Evolutionary conservation across 2,888 invertebrate genomes (phyloP).

Genomic region (Choreutis nemorana): DNA sequence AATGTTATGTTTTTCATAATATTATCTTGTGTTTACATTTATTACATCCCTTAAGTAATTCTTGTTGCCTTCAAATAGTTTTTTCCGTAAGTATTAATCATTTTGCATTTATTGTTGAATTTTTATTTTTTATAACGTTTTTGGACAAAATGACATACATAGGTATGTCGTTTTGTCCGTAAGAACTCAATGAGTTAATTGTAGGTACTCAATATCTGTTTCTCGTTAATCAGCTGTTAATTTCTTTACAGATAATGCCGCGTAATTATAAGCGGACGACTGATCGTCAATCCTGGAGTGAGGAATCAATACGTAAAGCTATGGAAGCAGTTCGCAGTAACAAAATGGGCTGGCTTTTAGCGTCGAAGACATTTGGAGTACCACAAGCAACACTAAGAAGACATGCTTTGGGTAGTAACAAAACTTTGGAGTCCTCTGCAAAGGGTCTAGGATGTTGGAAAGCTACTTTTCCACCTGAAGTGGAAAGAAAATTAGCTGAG

Average conservation of each 20-base stretch:
- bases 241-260: too few relatives aligned
- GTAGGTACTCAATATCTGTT: background rate
- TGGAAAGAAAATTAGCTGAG: conserved; percentile 7
- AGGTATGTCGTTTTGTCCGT: too few relatives aligned
- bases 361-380: conserved; percentile 8
- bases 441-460: conserved; percentile 7
- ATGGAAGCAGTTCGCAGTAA: conserved; percentile 6
- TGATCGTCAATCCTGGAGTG: conserved; percentile 6
- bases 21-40: background rate
- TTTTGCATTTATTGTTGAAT: too few relatives aligned
- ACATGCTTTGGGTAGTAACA: conserved; percentile 7
- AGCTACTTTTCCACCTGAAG: conserved; percentile 5
- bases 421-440: conserved; percentile 8
- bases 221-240: conserved; percentile 3
- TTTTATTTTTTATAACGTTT: too few relatives aligned
- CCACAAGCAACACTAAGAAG: conserved; percentile 10
- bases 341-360: conserved; percentile 9
- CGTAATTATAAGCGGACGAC: conserved; percentile 6
- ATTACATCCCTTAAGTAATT: too few relatives aligned
- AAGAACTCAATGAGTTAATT: too few relatives aligned
- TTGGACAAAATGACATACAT: conserved; percentile 4
- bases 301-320: conserved; percentile 7
- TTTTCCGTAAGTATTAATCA: too few relatives aligned
- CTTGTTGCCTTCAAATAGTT: too few relatives aligned
- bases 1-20: too few relatives aligned